Base-by-base conservation (phyloP, 2,888 invertebrate genomes). In the Scaptomyza tumidula region DNA sequence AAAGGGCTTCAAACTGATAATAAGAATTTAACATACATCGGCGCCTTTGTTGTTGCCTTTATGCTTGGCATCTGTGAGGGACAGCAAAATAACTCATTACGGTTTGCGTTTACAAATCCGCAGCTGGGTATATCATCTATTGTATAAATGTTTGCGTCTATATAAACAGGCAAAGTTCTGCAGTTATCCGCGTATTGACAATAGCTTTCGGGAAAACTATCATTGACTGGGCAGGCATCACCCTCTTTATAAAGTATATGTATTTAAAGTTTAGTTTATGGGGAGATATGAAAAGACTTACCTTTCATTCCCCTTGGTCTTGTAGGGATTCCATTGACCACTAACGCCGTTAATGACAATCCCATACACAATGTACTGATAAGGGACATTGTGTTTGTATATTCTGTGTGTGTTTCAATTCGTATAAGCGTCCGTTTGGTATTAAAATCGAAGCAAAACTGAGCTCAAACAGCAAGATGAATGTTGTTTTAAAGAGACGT, bases 41-140 rank as follows among this genome's bases (percentile, higher is more conserved):
- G 14, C 45, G 1, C 6, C n/a, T n/a, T n/a, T n/a, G 4, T 3
- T n/a, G n/a, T 2, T n/a, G 3, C 0, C 5, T 1, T 46, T 27
- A 0, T 2, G n/a, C 2, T 5, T 0, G 4, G 0, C 14, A 1
- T 5, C 45, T 46, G 5, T 10, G 6, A 2, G 29, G 45, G 45
- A n/a, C 45, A 46, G 27, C 45, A 46, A 2, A 29, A 6, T 29
- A 29, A 10, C 7, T 5, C 0, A 1, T 5, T n/a, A n/a, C n/a
- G n/a, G n/a, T n/a, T 0, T 14, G 5, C 0, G 5, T 1, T 6
- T 0, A 0, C 2, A 10, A 14, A 27, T 10, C 45, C 45, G 27
- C 45, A 46, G 29, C 1, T 14, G 9, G 10, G 10, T 14, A 46
- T 27, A 0, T 46, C 0, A 0, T 29, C 2, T 14, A 29, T 10